These are phyloP conservation scores for Anguilla pacifica DNA, from an alignment of 2,797 vertebrate genomes.

Conservation along the genomic window DNA sequence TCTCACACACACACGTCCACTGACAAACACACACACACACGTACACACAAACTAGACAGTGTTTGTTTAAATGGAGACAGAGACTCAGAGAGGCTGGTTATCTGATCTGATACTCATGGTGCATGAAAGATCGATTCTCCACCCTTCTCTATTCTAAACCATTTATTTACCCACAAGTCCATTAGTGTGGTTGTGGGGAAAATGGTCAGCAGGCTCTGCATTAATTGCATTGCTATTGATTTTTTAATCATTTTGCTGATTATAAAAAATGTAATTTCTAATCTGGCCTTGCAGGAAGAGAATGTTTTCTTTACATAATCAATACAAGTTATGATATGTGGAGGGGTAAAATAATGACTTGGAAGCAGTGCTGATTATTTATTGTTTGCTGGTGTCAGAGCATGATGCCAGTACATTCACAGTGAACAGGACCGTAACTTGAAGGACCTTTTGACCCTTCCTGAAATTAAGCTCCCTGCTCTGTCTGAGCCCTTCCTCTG, in stretches of 20 bases:
- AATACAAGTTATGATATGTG: conserved; percentile 20
- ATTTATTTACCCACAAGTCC: conserved; percentile 26
- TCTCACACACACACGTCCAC: neutral
- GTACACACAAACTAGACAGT: neutral
- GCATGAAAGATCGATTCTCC: conserved; percentile 24
- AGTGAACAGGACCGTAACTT: neutral
- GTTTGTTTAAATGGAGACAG: conserved; percentile 22
- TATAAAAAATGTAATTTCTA: conserved; percentile 22
- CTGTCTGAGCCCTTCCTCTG: neutral
- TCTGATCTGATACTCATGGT: conserved; percentile 15
- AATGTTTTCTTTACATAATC: conserved; percentile 23
- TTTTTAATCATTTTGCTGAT: conserved; percentile 25
- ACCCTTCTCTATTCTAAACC: conserved; percentile 19
- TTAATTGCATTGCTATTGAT: conserved; percentile 31
- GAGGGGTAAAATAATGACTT: neutral
- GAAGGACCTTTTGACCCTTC: neutral
- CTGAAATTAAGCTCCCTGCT: neutral
- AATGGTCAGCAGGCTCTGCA: conserved; percentile 18
- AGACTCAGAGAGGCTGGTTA: conserved; percentile 11
- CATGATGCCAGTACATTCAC: neutral
- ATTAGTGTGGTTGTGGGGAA: conserved; percentile 23
- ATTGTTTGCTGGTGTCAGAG: conserved; percentile 7
- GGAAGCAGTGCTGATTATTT: neutral
- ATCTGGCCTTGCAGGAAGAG: conserved; percentile 19
- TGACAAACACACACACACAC: neutral